Conservation (phyloP, 2,888 invertebrate species). For the Ectobius pallidus region DNA sequence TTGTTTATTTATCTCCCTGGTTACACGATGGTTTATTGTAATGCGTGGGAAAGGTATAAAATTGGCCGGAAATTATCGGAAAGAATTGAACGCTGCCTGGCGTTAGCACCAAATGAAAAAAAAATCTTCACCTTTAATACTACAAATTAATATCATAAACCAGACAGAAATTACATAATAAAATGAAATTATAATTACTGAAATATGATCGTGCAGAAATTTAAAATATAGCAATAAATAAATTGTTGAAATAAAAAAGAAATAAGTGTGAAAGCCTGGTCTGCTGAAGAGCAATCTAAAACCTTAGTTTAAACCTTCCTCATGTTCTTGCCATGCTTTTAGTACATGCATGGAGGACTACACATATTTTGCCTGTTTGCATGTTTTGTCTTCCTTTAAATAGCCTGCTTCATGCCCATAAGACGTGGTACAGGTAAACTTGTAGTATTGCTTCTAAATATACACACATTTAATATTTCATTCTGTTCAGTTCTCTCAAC, state of each 20-base stretch:
- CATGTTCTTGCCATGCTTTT: constrained; percentile 30
- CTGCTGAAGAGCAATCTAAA: constrained; percentile 15
- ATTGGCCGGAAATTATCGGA: constrained; percentile 46
- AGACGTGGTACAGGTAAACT: background rate
- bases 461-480: too few species aligned
- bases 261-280: constrained; percentile 22
- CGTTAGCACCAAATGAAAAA: constrained; percentile 20
- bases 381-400: constrained; percentile 19
- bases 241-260: background rate
- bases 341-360: constrained; percentile 32
- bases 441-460: background rate
- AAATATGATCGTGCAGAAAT: background rate
- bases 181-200: background rate
- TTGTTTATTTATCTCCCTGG: constrained; percentile 11
- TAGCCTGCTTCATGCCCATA: constrained; percentile 5
- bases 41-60: constrained; percentile 61
- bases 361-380: constrained; percentile 28
- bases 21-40: background rate
- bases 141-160: constrained; percentile 13
- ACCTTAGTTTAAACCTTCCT: background rate
- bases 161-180: background rate
- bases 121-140: background rate
- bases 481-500: too few species aligned
- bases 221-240: background rate
- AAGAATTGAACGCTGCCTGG: constrained; percentile 12